phyloP scores from a whole-genome alignment of 2,888 invertebrate species.

The Marasmarcha lunaedactyla region DNA sequence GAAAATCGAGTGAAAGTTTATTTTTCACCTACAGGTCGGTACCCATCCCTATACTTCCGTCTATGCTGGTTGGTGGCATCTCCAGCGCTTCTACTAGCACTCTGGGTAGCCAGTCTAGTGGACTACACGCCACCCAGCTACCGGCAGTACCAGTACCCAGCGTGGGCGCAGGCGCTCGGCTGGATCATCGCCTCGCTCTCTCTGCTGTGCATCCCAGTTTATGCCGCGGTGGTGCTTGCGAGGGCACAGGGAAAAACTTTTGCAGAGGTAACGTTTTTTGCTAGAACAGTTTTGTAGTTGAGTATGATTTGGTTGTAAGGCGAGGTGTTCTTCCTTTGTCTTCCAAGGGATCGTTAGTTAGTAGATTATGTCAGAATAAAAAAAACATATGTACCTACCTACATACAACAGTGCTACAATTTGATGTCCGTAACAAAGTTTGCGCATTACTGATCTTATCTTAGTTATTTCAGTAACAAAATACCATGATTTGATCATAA shows the following conservation, averaged over 20 bases:
- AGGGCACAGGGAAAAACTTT: conserved; percentile 79
- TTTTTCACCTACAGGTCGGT: conserved; percentile 41
- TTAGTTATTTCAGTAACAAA: no score
- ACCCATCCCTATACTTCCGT: conserved; percentile 84
- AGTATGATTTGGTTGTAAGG: no score
- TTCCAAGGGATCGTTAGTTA: conserved; percentile 4
- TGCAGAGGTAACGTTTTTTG: conserved; percentile 73
- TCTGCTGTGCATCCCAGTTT: conserved; percentile 86
- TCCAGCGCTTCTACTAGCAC: conserved; percentile 83
- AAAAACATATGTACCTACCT: no score
- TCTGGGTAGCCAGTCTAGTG: conserved; percentile 90
- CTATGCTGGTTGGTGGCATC: conserved; percentile 88
- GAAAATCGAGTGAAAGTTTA: no score
- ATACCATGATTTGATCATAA: no score
- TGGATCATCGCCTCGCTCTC: conserved; percentile 89
- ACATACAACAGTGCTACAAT: no score
- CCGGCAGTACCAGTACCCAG: conserved; percentile 84
- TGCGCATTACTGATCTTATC: no score
- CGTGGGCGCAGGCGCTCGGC: conserved; percentile 87
- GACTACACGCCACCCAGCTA: conserved; percentile 90
- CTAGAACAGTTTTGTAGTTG: no score
- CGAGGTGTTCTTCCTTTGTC: conserved; percentile 4
- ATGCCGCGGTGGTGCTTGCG: conserved; percentile 78
- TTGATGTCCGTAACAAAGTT: no score
- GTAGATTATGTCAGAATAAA: no score